These are phyloP conservation scores for Neoaliturus tenellus DNA, from an alignment of 2,888 invertebrate species.

Conservation along the genomic window DNA sequence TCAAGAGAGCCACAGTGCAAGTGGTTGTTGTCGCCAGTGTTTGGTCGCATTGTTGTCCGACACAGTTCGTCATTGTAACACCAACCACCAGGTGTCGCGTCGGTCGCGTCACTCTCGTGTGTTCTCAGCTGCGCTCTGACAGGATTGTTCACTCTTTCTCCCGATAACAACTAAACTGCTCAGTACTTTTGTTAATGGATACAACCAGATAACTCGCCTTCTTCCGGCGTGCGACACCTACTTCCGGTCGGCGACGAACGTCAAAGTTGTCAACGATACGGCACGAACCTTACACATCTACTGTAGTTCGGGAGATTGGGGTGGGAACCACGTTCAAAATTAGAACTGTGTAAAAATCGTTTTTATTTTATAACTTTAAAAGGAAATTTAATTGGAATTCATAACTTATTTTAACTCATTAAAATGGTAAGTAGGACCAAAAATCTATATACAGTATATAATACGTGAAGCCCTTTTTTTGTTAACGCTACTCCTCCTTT, in stretches of 20 bases:
- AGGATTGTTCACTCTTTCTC: neutral
- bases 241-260: neutral
- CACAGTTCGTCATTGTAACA: neutral
- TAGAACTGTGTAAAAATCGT: too few species aligned
- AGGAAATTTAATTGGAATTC: too few species aligned
- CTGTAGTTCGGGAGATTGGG: too few species aligned
- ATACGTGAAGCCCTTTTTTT: too few species aligned
- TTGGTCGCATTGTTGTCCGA: neutral
- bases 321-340: too few species aligned
- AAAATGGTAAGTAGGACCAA: too few species aligned
- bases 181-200: slow-evolving; percentile 1
- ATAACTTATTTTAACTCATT: too few species aligned
- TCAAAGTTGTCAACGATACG: neutral
- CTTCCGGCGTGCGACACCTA: neutral
- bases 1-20: neutral
- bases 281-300: neutral
- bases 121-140: neutral
- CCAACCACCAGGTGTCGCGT: neutral
- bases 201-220: slow-evolving; percentile 10
- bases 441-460: too few species aligned
- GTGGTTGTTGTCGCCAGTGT: too few species aligned
- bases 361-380: too few species aligned
- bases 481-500: too few species aligned
- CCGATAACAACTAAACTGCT: neutral
- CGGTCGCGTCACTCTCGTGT: neutral